These are phyloP conservation scores for Cyprinus carpio DNA, from an alignment of 2,113 vertebrate species.

Conservation along the genomic window DNA sequence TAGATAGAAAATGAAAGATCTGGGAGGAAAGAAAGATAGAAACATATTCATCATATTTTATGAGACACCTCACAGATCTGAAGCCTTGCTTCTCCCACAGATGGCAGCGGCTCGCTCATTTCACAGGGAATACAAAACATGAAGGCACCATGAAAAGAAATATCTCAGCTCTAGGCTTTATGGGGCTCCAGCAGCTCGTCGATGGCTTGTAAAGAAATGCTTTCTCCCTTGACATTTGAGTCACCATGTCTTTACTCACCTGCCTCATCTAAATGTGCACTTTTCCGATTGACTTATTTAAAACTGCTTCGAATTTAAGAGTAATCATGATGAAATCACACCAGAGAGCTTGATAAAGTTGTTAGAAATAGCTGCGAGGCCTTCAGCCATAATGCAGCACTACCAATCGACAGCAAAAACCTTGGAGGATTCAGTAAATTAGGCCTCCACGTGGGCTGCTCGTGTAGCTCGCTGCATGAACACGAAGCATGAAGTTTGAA, in stretches of 20 bases:
- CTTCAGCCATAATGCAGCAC: conserved; percentile 12
- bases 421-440: conserved; percentile 25
- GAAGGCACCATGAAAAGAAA: conserved; percentile 39
- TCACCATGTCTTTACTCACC: conserved; percentile 25
- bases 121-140: conserved; percentile 42
- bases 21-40: conserved; percentile 24
- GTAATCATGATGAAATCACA: conserved; percentile 16
- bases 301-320: conserved; percentile 6
- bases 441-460: conserved; percentile 9
- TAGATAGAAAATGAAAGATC: conserved; percentile 31
- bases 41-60: conserved; percentile 42
- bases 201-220: conserved; percentile 25
- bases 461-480: not conserved
- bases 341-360: conserved; percentile 25
- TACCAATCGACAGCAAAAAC: not conserved
- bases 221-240: conserved; percentile 13
- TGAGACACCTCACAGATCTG: conserved; percentile 46
- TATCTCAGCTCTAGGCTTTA: conserved; percentile 29
- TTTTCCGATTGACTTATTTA: conserved; percentile 2
- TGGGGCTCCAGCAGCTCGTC: conserved; percentile 12
- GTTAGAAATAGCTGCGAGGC: conserved; percentile 17
- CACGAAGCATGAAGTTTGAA: not conserved
- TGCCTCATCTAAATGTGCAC: conserved; percentile 7
- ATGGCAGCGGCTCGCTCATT: conserved; percentile 25
- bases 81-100: conserved; percentile 14